Base-by-base conservation (phyloP, 2,113 vertebrate genomes). In the Uria aalge region DNA sequence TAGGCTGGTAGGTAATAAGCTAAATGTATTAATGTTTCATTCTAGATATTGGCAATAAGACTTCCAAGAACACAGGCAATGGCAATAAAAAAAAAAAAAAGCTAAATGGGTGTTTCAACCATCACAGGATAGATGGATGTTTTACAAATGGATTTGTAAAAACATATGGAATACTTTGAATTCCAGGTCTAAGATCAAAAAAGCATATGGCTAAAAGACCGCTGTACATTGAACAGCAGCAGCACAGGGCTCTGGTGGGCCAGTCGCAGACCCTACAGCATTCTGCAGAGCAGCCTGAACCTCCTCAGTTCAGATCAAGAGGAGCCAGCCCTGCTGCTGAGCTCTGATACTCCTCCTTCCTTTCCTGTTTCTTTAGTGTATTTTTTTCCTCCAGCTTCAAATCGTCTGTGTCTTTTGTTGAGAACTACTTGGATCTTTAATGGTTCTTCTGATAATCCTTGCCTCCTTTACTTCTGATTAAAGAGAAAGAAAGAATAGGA, bases 391-490 rank as follows among this genome's bases (percentile, higher is more conserved):
- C 79, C 86, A 71, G 68, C 57, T 94, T 92, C 85, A 97, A 96
- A 88, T 57, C 91, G 43, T 56, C 62, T 3, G 1, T 56, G 76
- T 82, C 94, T 95, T 97, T 85, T 85, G 91, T 92, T 88, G 89
- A 97, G 87, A 97, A 91, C 86, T 95, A 87, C 92, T 96, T 96
- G 80, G 86, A 59, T 94, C 81, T 96, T 92, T 97, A 97, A 95
- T 90, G 62, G 73, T 60, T 93, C 72, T 97, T 97, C 69, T 96
- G 88, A 97, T 95, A 96, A 97, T 93, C 84, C 81, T 96, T 95
- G 63, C 78, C 85, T 97, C 80, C 81, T 97, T 97, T 85, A 92
- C 62, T 96, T 96, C 94, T 97, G 97, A 98, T 98, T 96, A 97
- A 97, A 98, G 80, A 94, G 88, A 94, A 97, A 96, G 88, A 69